phyloP scores from a whole-genome alignment of 2,888 invertebrate species.

The Philaethria dido region DNA sequence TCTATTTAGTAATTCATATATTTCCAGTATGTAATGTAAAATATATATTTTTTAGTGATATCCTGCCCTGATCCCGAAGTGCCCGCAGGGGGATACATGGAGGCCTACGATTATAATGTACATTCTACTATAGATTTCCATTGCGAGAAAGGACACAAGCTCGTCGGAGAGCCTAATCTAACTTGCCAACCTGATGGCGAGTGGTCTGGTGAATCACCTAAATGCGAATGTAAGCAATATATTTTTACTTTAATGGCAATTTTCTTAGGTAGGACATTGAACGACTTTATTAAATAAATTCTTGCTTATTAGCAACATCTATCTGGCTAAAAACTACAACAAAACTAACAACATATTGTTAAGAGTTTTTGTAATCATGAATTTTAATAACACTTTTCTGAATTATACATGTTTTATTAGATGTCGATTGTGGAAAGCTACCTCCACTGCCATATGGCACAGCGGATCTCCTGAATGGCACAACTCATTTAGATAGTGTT shows the following conservation, averaged over 20 bases:
- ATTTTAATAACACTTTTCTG: background rate
- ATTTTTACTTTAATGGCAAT: background rate
- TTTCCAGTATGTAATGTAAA: background rate
- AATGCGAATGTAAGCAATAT: constrained; percentile 90
- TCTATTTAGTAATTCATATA: background rate
- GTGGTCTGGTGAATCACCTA: constrained; percentile 92
- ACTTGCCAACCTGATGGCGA: constrained; percentile 90
- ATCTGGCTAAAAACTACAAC: too few relatives aligned
- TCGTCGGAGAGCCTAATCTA: constrained; percentile 88
- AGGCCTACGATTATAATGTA: constrained; percentile 94
- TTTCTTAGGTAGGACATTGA: background rate
- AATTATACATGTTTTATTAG: constrained; percentile 68
- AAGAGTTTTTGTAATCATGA: background rate
- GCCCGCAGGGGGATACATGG: constrained; percentile 92
- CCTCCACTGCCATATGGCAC: constrained; percentile 91
- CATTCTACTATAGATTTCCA: constrained; percentile 94
- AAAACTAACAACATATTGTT: background rate
- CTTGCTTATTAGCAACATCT: too few relatives aligned
- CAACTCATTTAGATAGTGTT: constrained; percentile 91
- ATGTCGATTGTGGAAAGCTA: constrained; percentile 94
- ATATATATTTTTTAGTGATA: constrained; percentile 85
- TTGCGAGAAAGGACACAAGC: constrained; percentile 92
- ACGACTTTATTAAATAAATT: background rate
- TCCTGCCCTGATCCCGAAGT: constrained; percentile 94
- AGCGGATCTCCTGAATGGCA: constrained; percentile 89